Conservation (phyloP, 2,888 invertebrate genomes). For the Alentia gelatinosa region DNA sequence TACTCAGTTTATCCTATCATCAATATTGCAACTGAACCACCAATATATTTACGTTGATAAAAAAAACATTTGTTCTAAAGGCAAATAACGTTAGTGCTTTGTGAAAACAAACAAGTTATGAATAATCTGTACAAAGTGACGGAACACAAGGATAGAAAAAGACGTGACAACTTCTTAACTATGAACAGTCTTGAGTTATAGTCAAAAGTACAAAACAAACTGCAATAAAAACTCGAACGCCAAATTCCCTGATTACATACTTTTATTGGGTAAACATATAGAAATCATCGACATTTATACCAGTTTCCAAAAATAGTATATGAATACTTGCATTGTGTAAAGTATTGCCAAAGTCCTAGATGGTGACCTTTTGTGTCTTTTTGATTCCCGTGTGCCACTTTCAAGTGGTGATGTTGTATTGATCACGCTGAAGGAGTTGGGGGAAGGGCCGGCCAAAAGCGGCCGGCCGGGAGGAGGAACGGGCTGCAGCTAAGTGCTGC, state of each 20-base stretch:
- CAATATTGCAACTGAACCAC: too few relatives aligned
- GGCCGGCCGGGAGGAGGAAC: background rate
- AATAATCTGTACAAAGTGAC: too few relatives aligned
- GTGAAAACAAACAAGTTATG: too few relatives aligned
- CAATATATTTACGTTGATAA: too few relatives aligned
- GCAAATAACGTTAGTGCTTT: too few relatives aligned
- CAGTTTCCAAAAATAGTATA: slow-evolving; percentile 65
- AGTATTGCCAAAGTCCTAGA: slow-evolving; percentile 48
- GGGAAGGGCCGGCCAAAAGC: slow-evolving; percentile 29
- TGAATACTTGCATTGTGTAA: slow-evolving; percentile 72
- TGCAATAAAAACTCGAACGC: background rate
- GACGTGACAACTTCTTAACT: too few relatives aligned
- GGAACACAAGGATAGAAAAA: too few relatives aligned
- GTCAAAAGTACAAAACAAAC: background rate
- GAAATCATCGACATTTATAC: slow-evolving; percentile 61
- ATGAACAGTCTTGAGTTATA: too few relatives aligned
- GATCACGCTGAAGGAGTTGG: slow-evolving; percentile 23
- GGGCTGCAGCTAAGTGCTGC: slow-evolving; percentile 7
- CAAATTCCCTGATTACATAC: slow-evolving; percentile 49
- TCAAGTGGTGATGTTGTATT: slow-evolving; percentile 44
- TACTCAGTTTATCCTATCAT: too few relatives aligned
- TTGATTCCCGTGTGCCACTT: slow-evolving; percentile 36
- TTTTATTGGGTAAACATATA: slow-evolving; percentile 63
- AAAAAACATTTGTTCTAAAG: too few relatives aligned
- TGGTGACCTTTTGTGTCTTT: slow-evolving; percentile 44